Conservation (phyloP, 2,888 invertebrate genomes). For the Rhabditoides inermis region DNA sequence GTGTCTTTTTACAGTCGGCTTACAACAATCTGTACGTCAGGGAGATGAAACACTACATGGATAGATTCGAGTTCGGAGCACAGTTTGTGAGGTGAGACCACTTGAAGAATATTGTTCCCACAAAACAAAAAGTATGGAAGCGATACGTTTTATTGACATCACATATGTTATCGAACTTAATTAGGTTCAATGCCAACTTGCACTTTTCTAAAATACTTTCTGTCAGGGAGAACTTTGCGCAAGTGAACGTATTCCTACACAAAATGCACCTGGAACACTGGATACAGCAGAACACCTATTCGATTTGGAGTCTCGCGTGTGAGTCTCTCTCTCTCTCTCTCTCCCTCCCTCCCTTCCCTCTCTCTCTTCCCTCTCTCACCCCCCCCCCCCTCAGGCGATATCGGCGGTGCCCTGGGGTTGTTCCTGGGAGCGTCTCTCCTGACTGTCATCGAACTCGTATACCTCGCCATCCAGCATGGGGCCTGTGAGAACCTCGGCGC, state of each 20-base stretch:
- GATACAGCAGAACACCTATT: slow-evolving; percentile 46
- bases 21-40: slow-evolving; percentile 45
- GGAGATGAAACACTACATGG: slow-evolving; percentile 46
- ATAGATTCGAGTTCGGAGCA: slow-evolving; percentile 46
- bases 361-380: not conserved
- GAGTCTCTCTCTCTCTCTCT: slow-evolving; percentile 3
- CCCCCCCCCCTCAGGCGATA: slow-evolving; percentile 30
- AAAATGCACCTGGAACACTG: slow-evolving; percentile 50
- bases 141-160: too few relatives aligned
- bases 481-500: slow-evolving; percentile 20
- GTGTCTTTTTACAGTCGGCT: slow-evolving; percentile 23
- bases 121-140: too few relatives aligned
- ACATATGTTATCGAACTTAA: too few relatives aligned
- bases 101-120: too few relatives aligned
- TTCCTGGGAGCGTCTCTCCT: slow-evolving; percentile 47
- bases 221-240: slow-evolving; percentile 49
- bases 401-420: slow-evolving; percentile 49
- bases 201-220: not conserved
- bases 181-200: too few relatives aligned
- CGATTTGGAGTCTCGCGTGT: slow-evolving; percentile 48
- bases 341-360: not conserved
- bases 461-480: slow-evolving; percentile 32
- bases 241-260: slow-evolving; percentile 49
- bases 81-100: slow-evolving; percentile 43
- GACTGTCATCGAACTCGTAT: slow-evolving; percentile 47